These are phyloP conservation scores for Tricholaema leucomelas DNA, from an alignment of 2,113 vertebrate species.

Conservation along the genomic window DNA sequence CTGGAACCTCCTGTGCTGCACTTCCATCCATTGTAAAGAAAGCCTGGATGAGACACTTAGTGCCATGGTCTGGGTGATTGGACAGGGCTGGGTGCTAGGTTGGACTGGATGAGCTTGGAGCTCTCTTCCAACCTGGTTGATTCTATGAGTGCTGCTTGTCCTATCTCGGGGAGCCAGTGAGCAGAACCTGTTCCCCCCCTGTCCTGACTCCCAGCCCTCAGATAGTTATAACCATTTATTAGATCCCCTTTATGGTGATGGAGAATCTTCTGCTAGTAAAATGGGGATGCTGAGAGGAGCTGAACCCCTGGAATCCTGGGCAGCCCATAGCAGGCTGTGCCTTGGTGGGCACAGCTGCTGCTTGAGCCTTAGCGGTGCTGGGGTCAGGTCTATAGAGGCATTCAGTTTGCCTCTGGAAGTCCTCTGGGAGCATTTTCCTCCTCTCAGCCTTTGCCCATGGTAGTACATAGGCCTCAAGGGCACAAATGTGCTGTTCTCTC, in stretches of 20 bases:
- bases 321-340: neutral
- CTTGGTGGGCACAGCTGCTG: accelerated
- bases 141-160: no score
- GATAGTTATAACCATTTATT: no score
- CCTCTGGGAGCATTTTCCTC: neutral
- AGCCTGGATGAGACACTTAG: no score
- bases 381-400: neutral
- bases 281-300: neutral
- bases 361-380: neutral
- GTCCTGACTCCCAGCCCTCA: no score
- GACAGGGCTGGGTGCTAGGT: no score
- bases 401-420: neutral
- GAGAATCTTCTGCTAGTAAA: neutral
- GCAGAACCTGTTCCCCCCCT: no score
- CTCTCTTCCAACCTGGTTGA: no score
- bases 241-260: neutral
- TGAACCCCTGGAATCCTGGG: neutral
- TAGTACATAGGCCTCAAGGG: neutral
- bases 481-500: neutral
- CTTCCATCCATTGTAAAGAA: no score
- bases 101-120: no score
- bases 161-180: no score
- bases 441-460: neutral
- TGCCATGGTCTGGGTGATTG: no score
- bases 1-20: no score